Base-by-base conservation (phyloP, 2,888 invertebrate species). In the Cyaniris semiargus region DNA sequence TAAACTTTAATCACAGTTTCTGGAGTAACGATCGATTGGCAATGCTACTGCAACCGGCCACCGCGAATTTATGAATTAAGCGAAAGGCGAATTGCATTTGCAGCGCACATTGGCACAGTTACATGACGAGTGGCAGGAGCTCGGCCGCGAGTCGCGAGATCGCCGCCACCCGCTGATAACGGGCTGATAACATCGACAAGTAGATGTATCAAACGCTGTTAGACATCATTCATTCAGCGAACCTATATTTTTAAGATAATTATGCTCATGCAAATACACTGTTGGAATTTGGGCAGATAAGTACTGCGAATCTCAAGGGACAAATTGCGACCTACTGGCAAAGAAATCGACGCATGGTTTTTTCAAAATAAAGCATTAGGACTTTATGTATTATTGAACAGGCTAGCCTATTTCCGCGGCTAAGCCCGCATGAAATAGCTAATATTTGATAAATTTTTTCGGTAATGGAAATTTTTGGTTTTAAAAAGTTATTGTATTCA, bases 91-190 rank as follows among this genome's bases (percentile, higher is more conserved):
- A 89, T 89, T 38, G 72, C 88, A 27, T 27, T 27, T 27, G 27
- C 27, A 91, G 91, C 91, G 91, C 89, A 86, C 90, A 88, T 88
- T 87, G 86, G 87, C 89, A 87, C 91, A 88, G 86, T 86, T 89
- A 89, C 89, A 88, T 87, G 88, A 87, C 89, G 88, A 93, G 88
- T 91, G 91, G 84, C 87, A 86, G 89, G 88, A 89, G 83, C 84
- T 84, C 88, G 85, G 83, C 86, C 86, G 87, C 86, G 86, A 90
- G 92, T 92, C 91, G 86, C 85, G 85, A 91, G 92, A 92, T 92
- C 88, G 89, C 85, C 87, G 86, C 86, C 87, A 85, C 84, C 81
- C 83, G 82, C 87, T 90, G 93, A 94, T 93, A 93, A 90, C 84
- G 79, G 75, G 71, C 80, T 83, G 91, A 92, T 92, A 92, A 88